Evolutionary conservation across 1,140 invertebrate genomes (phyloP).

Genomic region (Cydia strobilella): DNA sequence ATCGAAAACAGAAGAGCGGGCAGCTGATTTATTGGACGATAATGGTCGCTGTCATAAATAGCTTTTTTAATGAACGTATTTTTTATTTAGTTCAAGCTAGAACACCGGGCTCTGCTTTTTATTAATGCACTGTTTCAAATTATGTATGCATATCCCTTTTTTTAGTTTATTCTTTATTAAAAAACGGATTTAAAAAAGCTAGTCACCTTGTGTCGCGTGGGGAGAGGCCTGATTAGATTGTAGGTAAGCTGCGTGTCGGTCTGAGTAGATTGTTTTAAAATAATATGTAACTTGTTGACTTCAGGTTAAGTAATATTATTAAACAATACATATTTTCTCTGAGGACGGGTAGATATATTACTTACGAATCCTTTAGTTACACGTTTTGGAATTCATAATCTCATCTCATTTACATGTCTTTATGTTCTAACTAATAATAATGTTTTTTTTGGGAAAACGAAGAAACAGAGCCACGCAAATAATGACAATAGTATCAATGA

Average conservation of each 20-base stretch:
- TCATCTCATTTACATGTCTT: no score
- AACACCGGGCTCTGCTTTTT: slow-evolving; percentile 57
- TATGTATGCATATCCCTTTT: slow-evolving; percentile 51
- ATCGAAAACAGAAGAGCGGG: slow-evolving; percentile 79
- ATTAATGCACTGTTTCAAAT: slow-evolving; percentile 54
- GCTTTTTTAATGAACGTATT: slow-evolving; percentile 72
- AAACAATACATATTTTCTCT: background rate
- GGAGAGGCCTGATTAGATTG: slow-evolving; percentile 28
- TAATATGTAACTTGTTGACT: background rate
- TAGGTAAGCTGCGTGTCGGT: background rate
- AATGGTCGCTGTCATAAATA: slow-evolving; percentile 78
- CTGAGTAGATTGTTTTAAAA: background rate
- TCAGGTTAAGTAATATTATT: background rate
- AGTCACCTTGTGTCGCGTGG: slow-evolving; percentile 47
- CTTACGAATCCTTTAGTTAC: no score
- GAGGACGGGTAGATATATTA: background rate
- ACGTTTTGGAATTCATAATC: no score
- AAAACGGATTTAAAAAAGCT: slow-evolving; percentile 18
- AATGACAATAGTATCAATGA: no score
- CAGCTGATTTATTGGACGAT: slow-evolving; percentile 79
- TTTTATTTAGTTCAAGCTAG: slow-evolving; percentile 52
- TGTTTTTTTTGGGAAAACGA: no score
- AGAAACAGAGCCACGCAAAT: no score
- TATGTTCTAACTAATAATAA: no score
- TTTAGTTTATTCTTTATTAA: slow-evolving; percentile 36